Conservation (phyloP, 2,797 vertebrate species). For the Chaetodon trifasciatus region DNA sequence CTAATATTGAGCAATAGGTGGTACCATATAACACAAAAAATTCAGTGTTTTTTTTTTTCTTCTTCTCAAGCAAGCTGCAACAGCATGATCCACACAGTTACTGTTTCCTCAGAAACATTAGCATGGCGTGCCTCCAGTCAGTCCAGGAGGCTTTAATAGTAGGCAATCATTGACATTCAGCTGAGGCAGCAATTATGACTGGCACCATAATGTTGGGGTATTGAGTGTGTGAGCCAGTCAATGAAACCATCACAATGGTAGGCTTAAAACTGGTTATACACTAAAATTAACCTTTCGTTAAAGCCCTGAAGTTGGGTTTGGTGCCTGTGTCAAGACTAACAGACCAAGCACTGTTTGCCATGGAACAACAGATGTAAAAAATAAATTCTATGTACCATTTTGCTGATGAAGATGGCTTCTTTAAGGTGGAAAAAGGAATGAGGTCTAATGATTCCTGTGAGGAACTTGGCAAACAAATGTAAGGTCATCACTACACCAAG, state of each 20-base stretch:
- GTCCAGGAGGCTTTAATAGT: constrained; percentile 67
- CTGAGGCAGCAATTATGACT: constrained; percentile 57
- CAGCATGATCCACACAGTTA: constrained; percentile 72
- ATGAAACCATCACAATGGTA: constrained; percentile 53
- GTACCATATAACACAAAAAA: constrained; percentile 68
- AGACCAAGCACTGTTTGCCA: constrained; percentile 48
- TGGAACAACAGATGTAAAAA: constrained; percentile 60
- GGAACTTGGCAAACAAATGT: constrained; percentile 36
- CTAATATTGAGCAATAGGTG: constrained; percentile 70
- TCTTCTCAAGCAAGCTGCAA: constrained; percentile 75
- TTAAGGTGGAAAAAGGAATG: constrained; percentile 31
- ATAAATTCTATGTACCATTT: constrained; percentile 22
- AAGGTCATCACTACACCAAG: constrained; percentile 46
- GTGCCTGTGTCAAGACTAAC: constrained; percentile 46
- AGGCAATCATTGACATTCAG: constrained; percentile 68
- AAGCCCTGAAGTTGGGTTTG: constrained; percentile 54
- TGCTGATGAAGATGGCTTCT: constrained; percentile 51
- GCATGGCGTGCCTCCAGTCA: constrained; percentile 63
- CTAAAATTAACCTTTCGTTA: constrained; percentile 40
- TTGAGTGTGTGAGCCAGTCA: constrained; percentile 28
- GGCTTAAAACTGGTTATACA: constrained; percentile 30
- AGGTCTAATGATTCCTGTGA: constrained; percentile 32
- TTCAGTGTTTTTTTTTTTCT: constrained; percentile 21
- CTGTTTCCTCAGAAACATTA: constrained; percentile 77
- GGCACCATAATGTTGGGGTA: constrained; percentile 23